These are phyloP conservation scores for Microctonus brassicae DNA, from an alignment of 2,888 invertebrate species.

Conservation along the genomic window DNA sequence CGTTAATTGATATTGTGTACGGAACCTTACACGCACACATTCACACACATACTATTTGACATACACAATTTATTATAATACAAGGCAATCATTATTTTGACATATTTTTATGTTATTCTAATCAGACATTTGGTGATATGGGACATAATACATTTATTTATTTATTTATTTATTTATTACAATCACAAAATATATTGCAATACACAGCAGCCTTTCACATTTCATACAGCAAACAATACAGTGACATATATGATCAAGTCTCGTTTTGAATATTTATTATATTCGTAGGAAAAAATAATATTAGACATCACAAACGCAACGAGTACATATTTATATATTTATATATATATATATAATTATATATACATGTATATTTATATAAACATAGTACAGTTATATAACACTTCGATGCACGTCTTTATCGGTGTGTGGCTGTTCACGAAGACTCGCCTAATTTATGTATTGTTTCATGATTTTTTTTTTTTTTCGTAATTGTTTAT, in stretches of 20 bases:
- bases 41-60: slow-evolving; percentile 29
- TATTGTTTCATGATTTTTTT: slow-evolving; percentile 24
- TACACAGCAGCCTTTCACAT: too few relatives aligned
- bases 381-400: slow-evolving; percentile 39
- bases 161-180: too few relatives aligned
- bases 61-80: slow-evolving; percentile 11
- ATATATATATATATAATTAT: too few relatives aligned
- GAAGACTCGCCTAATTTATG: slow-evolving; percentile 46
- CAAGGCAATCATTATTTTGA: neutral
- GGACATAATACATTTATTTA: too few relatives aligned
- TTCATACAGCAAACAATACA: neutral
- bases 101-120: too few relatives aligned
- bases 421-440: slow-evolving; percentile 55
- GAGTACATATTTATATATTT: too few relatives aligned
- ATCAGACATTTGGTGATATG: too few relatives aligned
- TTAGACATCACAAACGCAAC: slow-evolving; percentile 20
- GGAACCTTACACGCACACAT: slow-evolving; percentile 57
- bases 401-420: slow-evolving; percentile 51
- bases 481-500: slow-evolving; percentile 1
- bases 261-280: neutral
- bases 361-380: too few relatives aligned
- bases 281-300: slow-evolving; percentile 1
- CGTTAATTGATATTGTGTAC: slow-evolving; percentile 70
- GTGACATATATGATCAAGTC: neutral
- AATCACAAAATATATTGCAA: too few relatives aligned